These are phyloP conservation scores for Drosophila ercepeae DNA, from an alignment of 1,140 invertebrate species.

Conservation along the genomic window DNA sequence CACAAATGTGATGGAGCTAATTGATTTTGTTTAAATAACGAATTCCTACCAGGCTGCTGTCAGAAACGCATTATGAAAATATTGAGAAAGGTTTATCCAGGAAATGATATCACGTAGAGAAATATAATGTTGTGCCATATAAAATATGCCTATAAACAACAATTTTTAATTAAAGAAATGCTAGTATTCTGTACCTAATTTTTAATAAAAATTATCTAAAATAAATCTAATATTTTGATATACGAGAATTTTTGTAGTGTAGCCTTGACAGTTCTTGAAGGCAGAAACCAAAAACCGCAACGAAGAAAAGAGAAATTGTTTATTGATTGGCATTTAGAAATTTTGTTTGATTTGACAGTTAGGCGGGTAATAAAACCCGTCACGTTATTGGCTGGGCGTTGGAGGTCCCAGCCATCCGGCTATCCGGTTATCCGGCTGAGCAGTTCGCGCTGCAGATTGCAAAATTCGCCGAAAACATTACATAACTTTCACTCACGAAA, in stretches of 20 bases:
- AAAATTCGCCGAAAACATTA: constrained; percentile 64
- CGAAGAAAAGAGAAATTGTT: constrained; percentile 72
- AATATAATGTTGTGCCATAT: too few species aligned
- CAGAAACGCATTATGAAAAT: constrained; percentile 58
- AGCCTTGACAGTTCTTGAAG: constrained; percentile 42
- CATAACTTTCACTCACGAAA: constrained; percentile 76
- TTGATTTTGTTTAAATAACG: constrained; percentile 55
- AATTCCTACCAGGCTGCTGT: constrained; percentile 50
- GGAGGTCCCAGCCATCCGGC: constrained; percentile 28
- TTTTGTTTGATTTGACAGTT: constrained; percentile 73
- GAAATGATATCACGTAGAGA: not conserved
- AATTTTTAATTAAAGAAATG: too few species aligned
- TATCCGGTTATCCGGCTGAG: constrained; percentile 72
- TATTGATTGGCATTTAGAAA: constrained; percentile 80
- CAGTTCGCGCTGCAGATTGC: constrained; percentile 64
- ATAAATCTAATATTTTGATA: too few species aligned
- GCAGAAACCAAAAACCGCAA: constrained; percentile 34
- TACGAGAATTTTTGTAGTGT: too few species aligned
- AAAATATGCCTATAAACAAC: too few species aligned
- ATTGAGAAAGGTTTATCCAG: constrained; percentile 25
- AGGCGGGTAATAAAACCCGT: constrained; percentile 36
- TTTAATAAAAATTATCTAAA: not conserved
- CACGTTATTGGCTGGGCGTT: constrained; percentile 33
- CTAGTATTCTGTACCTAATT: too few species aligned
- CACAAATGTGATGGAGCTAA: constrained; percentile 59